Base-by-base conservation (phyloP, 1,140 invertebrate genomes). In the Coenobita brevimanus region DNA sequence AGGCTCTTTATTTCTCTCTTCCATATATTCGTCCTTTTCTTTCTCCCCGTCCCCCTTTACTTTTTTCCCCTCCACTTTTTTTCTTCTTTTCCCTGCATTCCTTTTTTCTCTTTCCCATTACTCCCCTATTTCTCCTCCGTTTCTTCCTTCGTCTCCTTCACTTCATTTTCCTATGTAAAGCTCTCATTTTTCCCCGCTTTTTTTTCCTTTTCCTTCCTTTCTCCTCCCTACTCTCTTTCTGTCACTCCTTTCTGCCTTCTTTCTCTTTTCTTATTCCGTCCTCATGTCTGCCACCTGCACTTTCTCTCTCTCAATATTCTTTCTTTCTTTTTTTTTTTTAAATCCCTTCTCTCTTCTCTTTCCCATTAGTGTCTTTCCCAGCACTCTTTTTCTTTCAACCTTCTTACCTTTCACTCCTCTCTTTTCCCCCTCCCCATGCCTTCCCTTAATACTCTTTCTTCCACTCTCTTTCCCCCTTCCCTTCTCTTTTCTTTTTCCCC, bases 401-500 rank as follows among this genome's bases (percentile, higher is more conserved):
- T 36, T 73, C 36, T 30, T 73, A 27, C 24, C 27, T 81, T 60
- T 81, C 33, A 62, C 50, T 81, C 54, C 24, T 41, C 41, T 57
- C 50, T 54, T 50, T 54, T 60, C 46, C 33, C 43, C 36, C 46
- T 41, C 62, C 41, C n/a, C 41, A 13, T 82, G 24, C 33, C 10
- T 80, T 30, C 36, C 50, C 38, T 21, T 81, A 30, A 60, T 30
- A 3, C 24, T 36, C 43, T 57, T 30, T 27, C 17, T 36, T 38
- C 43, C 27, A 41, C 64, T 69, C 10, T 76, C 38, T 76, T 10
- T 21, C 13, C 33, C 17, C 41, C 60, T 38, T 60, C 21, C 60
- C 78, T 80, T 27, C 60, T 54, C 60, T 27, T 60, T 54, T 80
- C 50, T 80, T 27, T 80, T 21, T 62, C 54, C 38, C 54, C 38